phyloP scores from a whole-genome alignment of 1,140 invertebrate species.

The Uloborus diversus region DNA sequence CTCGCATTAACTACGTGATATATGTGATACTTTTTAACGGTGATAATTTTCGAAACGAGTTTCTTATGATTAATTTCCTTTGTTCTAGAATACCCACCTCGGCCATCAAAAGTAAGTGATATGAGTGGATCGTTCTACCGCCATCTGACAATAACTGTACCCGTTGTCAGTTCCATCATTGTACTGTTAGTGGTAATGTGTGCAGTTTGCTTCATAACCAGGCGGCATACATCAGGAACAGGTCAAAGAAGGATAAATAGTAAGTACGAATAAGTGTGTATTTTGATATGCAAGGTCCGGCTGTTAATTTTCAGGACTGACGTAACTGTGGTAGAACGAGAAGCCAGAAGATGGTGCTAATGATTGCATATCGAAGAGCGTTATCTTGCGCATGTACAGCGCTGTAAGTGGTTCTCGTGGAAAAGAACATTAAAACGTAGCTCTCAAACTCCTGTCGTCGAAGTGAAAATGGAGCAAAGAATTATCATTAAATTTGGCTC shows the following conservation, averaged over 20 bases:
- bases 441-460: too few relatives aligned
- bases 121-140: conserved; percentile 43
- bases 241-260: neutral
- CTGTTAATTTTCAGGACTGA: neutral
- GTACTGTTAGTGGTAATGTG: conserved; percentile 23
- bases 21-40: too few relatives aligned
- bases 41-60: too few relatives aligned
- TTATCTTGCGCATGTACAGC: neutral
- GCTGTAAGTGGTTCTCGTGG: neutral
- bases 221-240: neutral
- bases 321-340: neutral
- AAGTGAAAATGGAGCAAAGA: too few relatives aligned
- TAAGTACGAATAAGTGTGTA: neutral
- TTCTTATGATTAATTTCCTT: too few relatives aligned
- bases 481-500: too few relatives aligned
- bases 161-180: conserved; percentile 38
- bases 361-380: too few relatives aligned
- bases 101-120: conserved; percentile 42
- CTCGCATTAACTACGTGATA: too few relatives aligned
- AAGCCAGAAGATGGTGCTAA: too few relatives aligned
- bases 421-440: too few relatives aligned
- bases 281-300: too few relatives aligned
- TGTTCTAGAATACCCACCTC: conserved; percentile 29
- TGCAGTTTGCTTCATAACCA: conserved; percentile 33
- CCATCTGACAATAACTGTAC: conserved; percentile 48